These are phyloP conservation scores for Phodopus roborovskii DNA, from an alignment of 2,113 vertebrate genomes.

Conservation along the genomic window DNA sequence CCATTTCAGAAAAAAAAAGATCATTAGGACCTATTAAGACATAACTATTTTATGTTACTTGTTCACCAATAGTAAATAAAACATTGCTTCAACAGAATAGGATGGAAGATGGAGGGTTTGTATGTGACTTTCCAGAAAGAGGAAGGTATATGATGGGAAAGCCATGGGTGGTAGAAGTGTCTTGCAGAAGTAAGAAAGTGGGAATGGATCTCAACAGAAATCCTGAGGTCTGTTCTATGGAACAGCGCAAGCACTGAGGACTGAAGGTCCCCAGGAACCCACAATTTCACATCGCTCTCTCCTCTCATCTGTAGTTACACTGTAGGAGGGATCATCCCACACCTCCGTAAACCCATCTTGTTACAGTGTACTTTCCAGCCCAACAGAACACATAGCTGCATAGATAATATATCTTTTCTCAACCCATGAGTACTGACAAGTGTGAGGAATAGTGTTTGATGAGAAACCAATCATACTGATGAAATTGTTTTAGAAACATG, in stretches of 20 bases:
- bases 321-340: not conserved
- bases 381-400: not conserved
- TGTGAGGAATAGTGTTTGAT: not conserved
- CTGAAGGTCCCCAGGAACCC: not conserved
- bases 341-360: not conserved
- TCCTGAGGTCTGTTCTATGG: not conserved
- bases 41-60: not conserved
- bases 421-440: not conserved
- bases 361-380: not conserved
- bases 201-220: not conserved
- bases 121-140: not conserved
- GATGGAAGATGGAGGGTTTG: not conserved
- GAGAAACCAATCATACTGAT: not conserved
- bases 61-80: conserved; percentile 13
- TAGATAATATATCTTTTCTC: not conserved
- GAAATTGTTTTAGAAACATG: conserved; percentile 1
- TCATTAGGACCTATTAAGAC: not conserved
- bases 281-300: not conserved
- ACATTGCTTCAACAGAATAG: conserved; percentile 1
- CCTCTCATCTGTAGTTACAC: not conserved
- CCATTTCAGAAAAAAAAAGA: conserved; percentile 20
- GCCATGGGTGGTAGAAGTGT: not conserved
- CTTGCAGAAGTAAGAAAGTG: not conserved
- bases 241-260: not conserved
- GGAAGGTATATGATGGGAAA: not conserved